Conservation (phyloP, 2,888 invertebrate species). For the Pimpla rufipes region DNA sequence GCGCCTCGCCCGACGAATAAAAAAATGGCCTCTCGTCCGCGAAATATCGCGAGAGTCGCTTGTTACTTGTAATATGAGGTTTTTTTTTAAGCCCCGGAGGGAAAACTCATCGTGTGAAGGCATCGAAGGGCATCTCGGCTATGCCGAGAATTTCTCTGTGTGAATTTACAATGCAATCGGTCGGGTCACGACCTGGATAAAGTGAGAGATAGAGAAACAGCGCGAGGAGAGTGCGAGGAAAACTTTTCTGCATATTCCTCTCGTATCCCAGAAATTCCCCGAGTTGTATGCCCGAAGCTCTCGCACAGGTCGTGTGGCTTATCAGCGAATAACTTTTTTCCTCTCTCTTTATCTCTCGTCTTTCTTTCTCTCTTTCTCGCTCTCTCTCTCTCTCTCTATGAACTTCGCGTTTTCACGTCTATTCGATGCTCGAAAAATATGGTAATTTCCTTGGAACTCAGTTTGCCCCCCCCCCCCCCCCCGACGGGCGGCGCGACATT, state of each 20-base stretch:
- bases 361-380: background rate
- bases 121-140: constrained; percentile 4
- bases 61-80: constrained; percentile 12
- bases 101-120: background rate
- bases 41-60: constrained; percentile 41
- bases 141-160: constrained; percentile 6
- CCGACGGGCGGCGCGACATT: background rate
- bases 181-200: background rate
- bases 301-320: constrained; percentile 16
- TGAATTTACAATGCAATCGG: constrained; percentile 38
- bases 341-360: no score
- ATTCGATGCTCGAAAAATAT: constrained; percentile 32
- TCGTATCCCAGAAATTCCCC: constrained; percentile 37
- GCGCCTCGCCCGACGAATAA: background rate
- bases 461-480: background rate
- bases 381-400: background rate
- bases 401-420: constrained; percentile 27
- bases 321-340: constrained; percentile 44
- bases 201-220: background rate
- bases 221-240: background rate
- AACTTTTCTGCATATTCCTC: constrained; percentile 59
- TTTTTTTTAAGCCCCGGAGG: no score
- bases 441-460: constrained; percentile 27
- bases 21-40: background rate
- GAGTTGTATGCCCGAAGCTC: constrained; percentile 20